Percentiles rank a stretch among this genome's conserved stretches.
These are phyloP conservation scores for Periparus ater DNA, from an alignment of 2,797 vertebrate genomes.

Conservation along the genomic window DNA sequence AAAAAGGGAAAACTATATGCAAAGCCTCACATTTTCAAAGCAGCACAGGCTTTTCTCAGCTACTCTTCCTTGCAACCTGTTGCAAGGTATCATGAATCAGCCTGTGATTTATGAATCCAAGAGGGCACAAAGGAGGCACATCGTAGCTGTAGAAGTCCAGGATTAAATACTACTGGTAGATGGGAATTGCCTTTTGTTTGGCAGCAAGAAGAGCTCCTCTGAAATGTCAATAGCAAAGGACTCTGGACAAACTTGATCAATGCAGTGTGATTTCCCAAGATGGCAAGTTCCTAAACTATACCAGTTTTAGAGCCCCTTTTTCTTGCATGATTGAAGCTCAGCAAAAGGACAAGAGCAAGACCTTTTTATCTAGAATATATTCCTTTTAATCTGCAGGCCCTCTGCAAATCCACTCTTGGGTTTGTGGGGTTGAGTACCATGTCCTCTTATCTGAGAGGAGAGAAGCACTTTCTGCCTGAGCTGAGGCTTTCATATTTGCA, in stretches of 20 bases:
- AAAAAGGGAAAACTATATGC: not conserved
- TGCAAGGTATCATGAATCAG: not conserved
- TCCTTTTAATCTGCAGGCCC: not conserved
- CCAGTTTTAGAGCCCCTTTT: not conserved
- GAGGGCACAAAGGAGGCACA: not conserved
- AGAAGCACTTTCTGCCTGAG: not conserved
- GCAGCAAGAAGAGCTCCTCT: not conserved
- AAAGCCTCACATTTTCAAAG: not conserved
- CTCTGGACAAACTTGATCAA: not conserved
- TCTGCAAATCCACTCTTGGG: not conserved
- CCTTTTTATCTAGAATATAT: not conserved
- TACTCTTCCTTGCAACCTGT: not conserved
- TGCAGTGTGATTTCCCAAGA: not conserved
- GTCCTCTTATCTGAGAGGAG: not conserved
- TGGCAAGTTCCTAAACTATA: not conserved
- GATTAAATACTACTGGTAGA: not conserved
- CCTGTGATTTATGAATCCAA: not conserved
- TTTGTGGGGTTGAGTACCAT: not conserved
- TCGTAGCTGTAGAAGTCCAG: not conserved
- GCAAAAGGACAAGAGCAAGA: not conserved
- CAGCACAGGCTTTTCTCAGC: not conserved
- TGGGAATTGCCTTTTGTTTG: not conserved
- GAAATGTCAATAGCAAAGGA: not conserved
- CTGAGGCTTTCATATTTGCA: slow-evolving; percentile 23
- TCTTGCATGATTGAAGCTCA: not conserved